Base-by-base conservation (phyloP, 2,888 invertebrate species). In the Bedellia somnulentella region DNA sequence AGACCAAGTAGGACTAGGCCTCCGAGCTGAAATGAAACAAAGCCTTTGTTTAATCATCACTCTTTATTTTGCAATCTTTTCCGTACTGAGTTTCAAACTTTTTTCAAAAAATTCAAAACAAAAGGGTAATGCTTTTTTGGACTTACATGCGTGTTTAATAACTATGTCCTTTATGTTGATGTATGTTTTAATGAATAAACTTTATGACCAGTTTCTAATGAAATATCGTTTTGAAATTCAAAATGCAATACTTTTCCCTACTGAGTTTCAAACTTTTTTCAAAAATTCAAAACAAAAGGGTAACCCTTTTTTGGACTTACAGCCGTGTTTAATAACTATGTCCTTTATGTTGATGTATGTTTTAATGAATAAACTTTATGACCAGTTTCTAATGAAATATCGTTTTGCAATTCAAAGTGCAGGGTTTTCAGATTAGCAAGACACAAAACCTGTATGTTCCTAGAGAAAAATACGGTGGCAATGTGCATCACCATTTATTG, bases 1-100 rank as follows among this genome's bases (percentile, higher is more conserved):
- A 79, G 52, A 3, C 78, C 59, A 24, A 84, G 57, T 24, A 82
- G 59, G 16, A 76, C 77, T 39, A 84, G 54, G 27, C 83, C 84
- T 35, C 80, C 78, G 47, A 84, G 45, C 84, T 85, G 54, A n/a
- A 78, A 75, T 6, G 3, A 8, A 12, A n/a, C 27, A 5, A n/a
- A 14, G 12, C 2, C 6, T 24, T 24, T 10, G 4, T 1, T 22
- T 22, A 9, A 18, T 6, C 9, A 18, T 5, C 5, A 9, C 18
- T n/a, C 11, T 24, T 24, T 23, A n/a, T 8, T 23, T 8, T 23
- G 5, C 12, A 12, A 24, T 24, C 24, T 11, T 24, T 24, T 12
- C 13, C 24, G 13, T 5, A 24, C 24, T 13, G n/a, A 4, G 22
- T 10, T 10, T 8, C 3, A n/a, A 8, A 13, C 24, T 12, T 13